Conservation (phyloP, 2,113 vertebrate species). For the Patagioenas fasciata region DNA sequence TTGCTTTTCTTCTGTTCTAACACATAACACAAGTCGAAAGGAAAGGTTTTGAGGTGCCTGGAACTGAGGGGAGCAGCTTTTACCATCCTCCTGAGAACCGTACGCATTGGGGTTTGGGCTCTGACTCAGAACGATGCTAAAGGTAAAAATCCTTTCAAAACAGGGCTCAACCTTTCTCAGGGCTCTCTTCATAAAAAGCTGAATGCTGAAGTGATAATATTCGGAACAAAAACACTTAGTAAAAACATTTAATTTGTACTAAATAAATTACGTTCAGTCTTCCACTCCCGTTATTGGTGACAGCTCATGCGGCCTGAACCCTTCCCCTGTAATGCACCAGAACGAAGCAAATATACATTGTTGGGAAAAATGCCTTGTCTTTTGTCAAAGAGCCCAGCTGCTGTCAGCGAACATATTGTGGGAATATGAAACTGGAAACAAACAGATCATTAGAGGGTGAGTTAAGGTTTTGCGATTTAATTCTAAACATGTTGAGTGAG, state of each 20-base stretch:
- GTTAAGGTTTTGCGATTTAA: constrained; percentile 62
- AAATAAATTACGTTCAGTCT: constrained; percentile 28
- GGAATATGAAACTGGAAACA: constrained; percentile 63
- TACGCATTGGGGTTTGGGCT: neutral
- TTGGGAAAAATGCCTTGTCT: constrained; percentile 11
- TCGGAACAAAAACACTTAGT: neutral
- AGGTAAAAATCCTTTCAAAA: constrained; percentile 36
- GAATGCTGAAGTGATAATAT: constrained; percentile 34
- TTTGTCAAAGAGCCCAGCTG: constrained; percentile 55
- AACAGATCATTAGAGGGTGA: constrained; percentile 66
- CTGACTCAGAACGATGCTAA: neutral
- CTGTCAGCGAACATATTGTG: constrained; percentile 66
- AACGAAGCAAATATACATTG: neutral
- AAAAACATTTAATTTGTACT: constrained; percentile 24
- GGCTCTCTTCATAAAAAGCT: constrained; percentile 17
- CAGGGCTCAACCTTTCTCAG: constrained; percentile 15
- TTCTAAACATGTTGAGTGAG: constrained; percentile 60
- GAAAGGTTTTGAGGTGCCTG: neutral
- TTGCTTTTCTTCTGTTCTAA: neutral
- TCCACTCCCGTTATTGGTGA: constrained; percentile 12
- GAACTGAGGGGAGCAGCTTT: neutral
- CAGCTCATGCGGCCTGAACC: constrained; percentile 9
- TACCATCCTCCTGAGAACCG: neutral
- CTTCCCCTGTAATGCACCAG: neutral
- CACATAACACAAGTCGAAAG: neutral